Conservation (phyloP, 2,888 invertebrate species). For the Drosophila neonasuta region DNA sequence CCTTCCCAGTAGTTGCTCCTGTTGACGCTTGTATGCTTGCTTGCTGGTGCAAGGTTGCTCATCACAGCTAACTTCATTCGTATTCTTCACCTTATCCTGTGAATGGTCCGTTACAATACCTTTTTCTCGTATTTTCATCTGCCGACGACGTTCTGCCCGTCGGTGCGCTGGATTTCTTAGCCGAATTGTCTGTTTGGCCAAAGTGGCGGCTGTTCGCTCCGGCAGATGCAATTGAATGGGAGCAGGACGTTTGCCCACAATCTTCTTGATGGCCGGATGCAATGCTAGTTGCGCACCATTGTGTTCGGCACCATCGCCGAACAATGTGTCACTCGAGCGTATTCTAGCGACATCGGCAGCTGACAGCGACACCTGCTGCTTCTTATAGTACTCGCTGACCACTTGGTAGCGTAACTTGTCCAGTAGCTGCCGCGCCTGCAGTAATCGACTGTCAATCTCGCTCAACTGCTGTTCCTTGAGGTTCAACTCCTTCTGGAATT, state of each 20-base stretch:
- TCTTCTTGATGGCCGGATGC: slow-evolving; percentile 90
- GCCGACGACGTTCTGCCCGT: slow-evolving; percentile 74
- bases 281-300: slow-evolving; percentile 83
- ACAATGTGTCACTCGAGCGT: slow-evolving; percentile 70
- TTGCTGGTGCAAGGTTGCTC: slow-evolving; percentile 60
- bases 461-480: slow-evolving; percentile 88
- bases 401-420: slow-evolving; percentile 85
- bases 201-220: slow-evolving; percentile 83
- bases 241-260: slow-evolving; percentile 85
- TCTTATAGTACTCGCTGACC: slow-evolving; percentile 85
- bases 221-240: slow-evolving; percentile 66
- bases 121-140: slow-evolving; percentile 71
- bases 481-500: slow-evolving; percentile 88
- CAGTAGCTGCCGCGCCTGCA: slow-evolving; percentile 84
- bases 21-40: slow-evolving; percentile 44
- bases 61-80: slow-evolving; percentile 25
- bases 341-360: slow-evolving; percentile 77
- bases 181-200: slow-evolving; percentile 80
- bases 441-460: slow-evolving; percentile 86
- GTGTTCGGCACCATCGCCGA: slow-evolving; percentile 58
- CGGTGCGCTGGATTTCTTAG: slow-evolving; percentile 74
- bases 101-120: slow-evolving; percentile 79
- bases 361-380: slow-evolving; percentile 83
- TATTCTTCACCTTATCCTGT: slow-evolving; percentile 16
- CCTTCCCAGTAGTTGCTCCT: slow-evolving; percentile 25